Evolutionary conservation across 2,113 vertebrate species (phyloP).

Genomic region (Pao palembangensis): DNA sequence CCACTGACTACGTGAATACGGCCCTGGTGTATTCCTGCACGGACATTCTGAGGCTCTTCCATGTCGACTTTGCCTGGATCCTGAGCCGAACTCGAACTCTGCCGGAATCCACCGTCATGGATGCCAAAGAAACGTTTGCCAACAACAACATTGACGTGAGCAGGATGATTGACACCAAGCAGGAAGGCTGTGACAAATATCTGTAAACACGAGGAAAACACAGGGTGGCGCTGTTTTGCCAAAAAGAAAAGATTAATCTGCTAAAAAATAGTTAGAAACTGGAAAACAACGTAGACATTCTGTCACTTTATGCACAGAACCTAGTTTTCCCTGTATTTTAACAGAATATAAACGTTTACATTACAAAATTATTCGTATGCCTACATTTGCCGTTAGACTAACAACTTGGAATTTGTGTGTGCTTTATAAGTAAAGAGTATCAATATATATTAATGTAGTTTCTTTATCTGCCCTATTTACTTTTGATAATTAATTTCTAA

Average conservation of each 20-base stretch:
- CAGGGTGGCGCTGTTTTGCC: slow-evolving; percentile 19
- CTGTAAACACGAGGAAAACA: slow-evolving; percentile 31
- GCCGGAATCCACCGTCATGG: slow-evolving; percentile 75
- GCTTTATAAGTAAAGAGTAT: too few relatives aligned
- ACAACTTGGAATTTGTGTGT: too few relatives aligned
- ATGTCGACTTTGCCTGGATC: slow-evolving; percentile 87
- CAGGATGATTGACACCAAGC: slow-evolving; percentile 80
- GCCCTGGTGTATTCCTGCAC: slow-evolving; percentile 89
- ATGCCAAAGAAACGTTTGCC: slow-evolving; percentile 76
- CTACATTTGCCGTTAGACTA: too few relatives aligned
- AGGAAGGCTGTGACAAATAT: slow-evolving; percentile 77
- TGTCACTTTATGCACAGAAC: neutral
- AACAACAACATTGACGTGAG: slow-evolving; percentile 79
- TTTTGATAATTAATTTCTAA: too few relatives aligned
- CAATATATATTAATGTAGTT: too few relatives aligned
- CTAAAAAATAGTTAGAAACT: slow-evolving; percentile 1
- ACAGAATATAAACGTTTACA: too few relatives aligned
- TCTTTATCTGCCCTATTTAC: too few relatives aligned
- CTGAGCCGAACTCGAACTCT: slow-evolving; percentile 78
- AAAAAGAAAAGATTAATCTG: neutral
- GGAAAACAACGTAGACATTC: slow-evolving; percentile 4
- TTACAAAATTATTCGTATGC: too few relatives aligned
- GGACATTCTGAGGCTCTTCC: slow-evolving; percentile 83
- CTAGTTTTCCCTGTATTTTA: neutral
- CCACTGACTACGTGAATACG: slow-evolving; percentile 85